Base-by-base conservation (phyloP, 2,797 vertebrate species). In the Protosalanx chinensis region DNA sequence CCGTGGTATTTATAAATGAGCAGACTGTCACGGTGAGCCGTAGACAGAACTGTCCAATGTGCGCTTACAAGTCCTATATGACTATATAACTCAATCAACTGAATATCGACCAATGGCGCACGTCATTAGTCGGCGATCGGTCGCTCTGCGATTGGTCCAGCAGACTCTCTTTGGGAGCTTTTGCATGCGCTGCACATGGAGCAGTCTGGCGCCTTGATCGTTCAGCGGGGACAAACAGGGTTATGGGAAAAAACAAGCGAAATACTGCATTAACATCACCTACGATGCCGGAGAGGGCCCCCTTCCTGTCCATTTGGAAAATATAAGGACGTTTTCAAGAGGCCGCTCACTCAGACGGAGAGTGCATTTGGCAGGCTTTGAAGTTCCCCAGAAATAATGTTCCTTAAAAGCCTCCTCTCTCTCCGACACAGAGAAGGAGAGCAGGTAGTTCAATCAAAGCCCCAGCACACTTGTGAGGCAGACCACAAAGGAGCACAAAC, bases 241-340 rank as follows among this genome's bases (percentile, higher is more conserved):
- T 72, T 77, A 72, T 66, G 27, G 51, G 70, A 67, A 70, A 84
- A 77, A 82, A 70, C 72, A 73, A 84, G 81, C 72, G 73, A 76
- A 82, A 82, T 79, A 72, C 73, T 80, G 77, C 86, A 91, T 91
- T 92, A 91, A 84, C 88, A 91, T 91, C 87, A 85, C 84, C 85
- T 91, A 1, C 86, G 82, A 85, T 79, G 84, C 82, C 84, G 82
- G 81, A 59, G 77, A 89, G 82, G 85, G 79, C 87, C 87, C 87
- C 87, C 86, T 92, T 91, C 87, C 86, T 84, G 87, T 91, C 92
- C 90, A 93, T 93, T 93, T 92, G 88, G 88, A 88, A 91, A 93
- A 92, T 89, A 88, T 82, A 88, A 88, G 89, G 86, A 89, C 84
- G 82, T 89, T 90, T 91, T 93, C 83, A 89, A 91, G 89, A 86